Conservation (phyloP, 2,797 vertebrate species). For the Esox masquinongy region DNA sequence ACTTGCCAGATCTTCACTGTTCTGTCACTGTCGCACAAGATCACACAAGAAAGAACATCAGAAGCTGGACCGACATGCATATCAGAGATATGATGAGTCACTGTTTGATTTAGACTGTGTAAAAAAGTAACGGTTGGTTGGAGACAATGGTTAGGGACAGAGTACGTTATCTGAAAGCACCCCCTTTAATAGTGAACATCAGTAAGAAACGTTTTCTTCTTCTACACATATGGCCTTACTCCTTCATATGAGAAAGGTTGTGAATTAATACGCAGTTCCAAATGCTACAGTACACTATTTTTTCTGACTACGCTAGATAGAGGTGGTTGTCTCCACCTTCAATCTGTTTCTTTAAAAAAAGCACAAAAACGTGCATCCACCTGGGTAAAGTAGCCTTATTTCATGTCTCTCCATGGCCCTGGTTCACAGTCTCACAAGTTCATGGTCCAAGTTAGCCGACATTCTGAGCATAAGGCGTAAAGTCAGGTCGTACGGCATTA, state of each 20-base stretch:
- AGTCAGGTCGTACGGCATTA: background rate
- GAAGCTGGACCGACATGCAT: background rate
- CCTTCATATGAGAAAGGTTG: no score
- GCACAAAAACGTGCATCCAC: no score
- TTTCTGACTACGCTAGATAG: no score
- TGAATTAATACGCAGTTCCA: no score
- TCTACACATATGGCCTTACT: no score
- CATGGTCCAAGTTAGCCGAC: background rate
- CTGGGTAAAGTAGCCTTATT: no score
- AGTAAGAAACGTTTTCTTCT: no score
- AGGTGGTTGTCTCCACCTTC: no score
- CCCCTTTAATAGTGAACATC: no score
- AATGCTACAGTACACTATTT: no score
- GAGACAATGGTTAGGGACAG: background rate
- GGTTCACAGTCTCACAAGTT: background rate
- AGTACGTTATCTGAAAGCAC: background rate
- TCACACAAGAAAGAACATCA: conserved; percentile 20
- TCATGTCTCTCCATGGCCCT: no score
- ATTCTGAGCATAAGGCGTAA: background rate
- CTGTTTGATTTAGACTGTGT: background rate
- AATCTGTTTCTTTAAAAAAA: no score
- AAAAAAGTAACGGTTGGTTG: background rate
- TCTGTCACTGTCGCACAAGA: conserved; percentile 78
- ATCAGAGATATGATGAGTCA: background rate
- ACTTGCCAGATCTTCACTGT: conserved; percentile 96